These are phyloP conservation scores for Laothoe populi DNA, from an alignment of 2,888 invertebrate species.

Conservation along the genomic window DNA sequence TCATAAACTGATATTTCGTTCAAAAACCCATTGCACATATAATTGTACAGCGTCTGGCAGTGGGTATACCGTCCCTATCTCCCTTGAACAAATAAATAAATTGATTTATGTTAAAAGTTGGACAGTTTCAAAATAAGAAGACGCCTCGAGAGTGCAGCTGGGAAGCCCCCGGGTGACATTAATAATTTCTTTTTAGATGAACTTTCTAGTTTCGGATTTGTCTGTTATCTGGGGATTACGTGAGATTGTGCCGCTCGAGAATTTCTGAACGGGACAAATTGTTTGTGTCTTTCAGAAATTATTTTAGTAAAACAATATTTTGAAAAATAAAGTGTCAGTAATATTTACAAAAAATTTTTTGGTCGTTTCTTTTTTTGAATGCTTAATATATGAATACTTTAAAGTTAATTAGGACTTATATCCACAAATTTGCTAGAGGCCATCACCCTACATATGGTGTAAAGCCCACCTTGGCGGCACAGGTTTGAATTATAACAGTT, in stretches of 20 bases:
- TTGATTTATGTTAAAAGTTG: conserved; percentile 59
- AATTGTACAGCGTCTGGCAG: neutral
- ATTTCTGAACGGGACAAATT: neutral
- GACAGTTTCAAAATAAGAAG: conserved; percentile 56
- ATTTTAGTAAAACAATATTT: too few relatives aligned
- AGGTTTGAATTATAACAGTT: too few relatives aligned
- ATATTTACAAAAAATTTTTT: too few relatives aligned
- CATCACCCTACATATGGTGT: too few relatives aligned
- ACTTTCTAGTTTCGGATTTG: conserved; percentile 16
- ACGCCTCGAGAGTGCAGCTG: conserved; percentile 40
- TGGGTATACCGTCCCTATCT: conserved; percentile 36
- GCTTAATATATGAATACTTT: too few relatives aligned
- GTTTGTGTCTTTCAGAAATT: too few relatives aligned
- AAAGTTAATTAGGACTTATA: too few relatives aligned
- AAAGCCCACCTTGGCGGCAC: too few relatives aligned
- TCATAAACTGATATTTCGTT: too few relatives aligned
- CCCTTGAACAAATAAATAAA: conserved; percentile 46
- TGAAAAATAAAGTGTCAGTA: too few relatives aligned
- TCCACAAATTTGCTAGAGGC: too few relatives aligned
- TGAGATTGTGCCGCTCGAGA: neutral
- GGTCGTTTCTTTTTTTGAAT: too few relatives aligned
- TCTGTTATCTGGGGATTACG: conserved; percentile 14
- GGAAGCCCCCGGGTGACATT: conserved; percentile 32
- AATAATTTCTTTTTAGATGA: conserved; percentile 23
- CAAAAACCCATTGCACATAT: neutral